Evolutionary conservation across 2,113 vertebrate genomes (phyloP).

Genomic region (Larimichthys crocea): DNA sequence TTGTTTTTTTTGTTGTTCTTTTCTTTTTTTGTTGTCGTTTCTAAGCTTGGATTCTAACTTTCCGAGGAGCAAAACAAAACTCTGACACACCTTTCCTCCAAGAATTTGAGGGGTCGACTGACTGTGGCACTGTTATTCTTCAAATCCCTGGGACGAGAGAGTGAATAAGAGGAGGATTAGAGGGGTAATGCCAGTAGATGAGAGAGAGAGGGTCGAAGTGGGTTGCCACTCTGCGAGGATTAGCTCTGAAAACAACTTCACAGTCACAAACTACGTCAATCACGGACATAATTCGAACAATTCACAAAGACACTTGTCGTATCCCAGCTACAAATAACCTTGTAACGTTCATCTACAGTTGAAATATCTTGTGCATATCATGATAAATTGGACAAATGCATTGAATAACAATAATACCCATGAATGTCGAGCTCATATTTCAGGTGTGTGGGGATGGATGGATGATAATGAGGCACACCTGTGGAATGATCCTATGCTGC

Average conservation of each 20-base stretch:
- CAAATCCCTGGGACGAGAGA: conserved; percentile 85
- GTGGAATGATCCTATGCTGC: conserved; percentile 55
- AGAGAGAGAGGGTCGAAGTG: conserved; percentile 78
- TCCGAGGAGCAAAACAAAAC: not conserved
- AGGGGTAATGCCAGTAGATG: conserved; percentile 87
- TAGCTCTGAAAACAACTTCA: conserved; percentile 82
- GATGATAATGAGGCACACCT: conserved; percentile 57
- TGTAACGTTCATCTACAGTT: not conserved
- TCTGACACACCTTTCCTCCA: conserved; percentile 46
- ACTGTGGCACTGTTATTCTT: conserved; percentile 67
- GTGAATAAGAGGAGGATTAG: conserved; percentile 87
- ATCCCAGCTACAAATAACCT: conserved; percentile 9
- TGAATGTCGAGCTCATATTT: conserved; percentile 1
- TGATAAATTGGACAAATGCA: not conserved
- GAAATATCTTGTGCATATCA: not conserved
- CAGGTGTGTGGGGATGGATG: conserved; percentile 1
- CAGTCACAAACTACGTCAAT: conserved; percentile 72
- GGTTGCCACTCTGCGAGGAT: conserved; percentile 85
- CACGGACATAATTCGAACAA: conserved; percentile 58
- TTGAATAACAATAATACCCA: too few relatives aligned
- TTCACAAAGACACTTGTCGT: not conserved
- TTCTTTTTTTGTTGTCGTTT: conserved; percentile 1
- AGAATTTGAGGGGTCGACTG: conserved; percentile 61
- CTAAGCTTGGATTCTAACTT: conserved; percentile 11
- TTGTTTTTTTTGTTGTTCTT: conserved; percentile 17